Conservation (phyloP, 2,797 vertebrate species). For the Staurois parvus region DNA sequence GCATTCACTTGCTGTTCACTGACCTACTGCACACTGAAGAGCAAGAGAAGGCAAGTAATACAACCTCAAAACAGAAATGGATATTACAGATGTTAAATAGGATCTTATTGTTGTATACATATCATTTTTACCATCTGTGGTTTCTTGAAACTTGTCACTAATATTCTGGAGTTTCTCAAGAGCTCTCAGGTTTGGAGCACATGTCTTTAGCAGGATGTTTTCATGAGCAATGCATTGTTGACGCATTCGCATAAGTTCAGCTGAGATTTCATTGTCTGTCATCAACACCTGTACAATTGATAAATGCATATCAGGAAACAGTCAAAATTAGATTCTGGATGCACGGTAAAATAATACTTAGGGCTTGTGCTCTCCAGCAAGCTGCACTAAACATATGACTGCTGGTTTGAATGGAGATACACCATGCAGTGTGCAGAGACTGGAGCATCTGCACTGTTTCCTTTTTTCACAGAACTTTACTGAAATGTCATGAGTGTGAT, state of each 20-base stretch:
- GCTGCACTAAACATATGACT: too few species aligned
- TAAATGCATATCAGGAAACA: not conserved
- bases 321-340: not conserved
- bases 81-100: not conserved
- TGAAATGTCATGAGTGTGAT: too few species aligned
- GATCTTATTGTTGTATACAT: not conserved
- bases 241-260: conserved; percentile 72
- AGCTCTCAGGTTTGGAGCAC: conserved; percentile 88
- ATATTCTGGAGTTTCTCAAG: conserved; percentile 82
- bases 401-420: too few species aligned
- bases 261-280: conserved; percentile 77
- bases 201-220: conserved; percentile 75
- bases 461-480: too few species aligned
- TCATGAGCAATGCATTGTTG: conserved; percentile 78
- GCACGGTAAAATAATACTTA: too few species aligned
- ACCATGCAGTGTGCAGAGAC: too few species aligned
- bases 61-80: not conserved
- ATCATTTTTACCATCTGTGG: conserved; percentile 79
- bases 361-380: too few species aligned
- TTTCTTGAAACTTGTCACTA: conserved; percentile 82
- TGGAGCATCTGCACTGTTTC: too few species aligned
- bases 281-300: conserved; percentile 72
- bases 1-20: not conserved
- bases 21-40: not conserved
- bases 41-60: not conserved